Evolutionary conservation across 2,888 invertebrate species (phyloP).

Genomic region (Deilephila elpenor): DNA sequence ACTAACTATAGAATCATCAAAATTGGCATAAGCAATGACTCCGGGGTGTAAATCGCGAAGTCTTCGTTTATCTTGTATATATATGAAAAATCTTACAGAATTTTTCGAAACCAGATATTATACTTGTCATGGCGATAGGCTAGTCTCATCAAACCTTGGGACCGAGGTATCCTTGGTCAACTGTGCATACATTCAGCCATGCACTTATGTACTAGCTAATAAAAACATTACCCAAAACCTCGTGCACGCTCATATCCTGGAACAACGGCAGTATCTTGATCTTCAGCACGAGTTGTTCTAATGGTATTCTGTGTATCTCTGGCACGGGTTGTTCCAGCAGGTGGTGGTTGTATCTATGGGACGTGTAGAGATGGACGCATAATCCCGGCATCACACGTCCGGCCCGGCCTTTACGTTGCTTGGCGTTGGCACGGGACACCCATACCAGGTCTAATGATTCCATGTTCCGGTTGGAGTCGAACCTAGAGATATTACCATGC

Average conservation of each 20-base stretch:
- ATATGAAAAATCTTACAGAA: too few relatives aligned
- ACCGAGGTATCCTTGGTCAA: too few relatives aligned
- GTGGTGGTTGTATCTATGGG: constrained; percentile 87
- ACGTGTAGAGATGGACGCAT: constrained; percentile 94
- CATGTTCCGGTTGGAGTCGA: constrained; percentile 93
- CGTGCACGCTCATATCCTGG: constrained; percentile 77
- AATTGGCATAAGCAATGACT: too few relatives aligned
- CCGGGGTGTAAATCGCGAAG: too few relatives aligned
- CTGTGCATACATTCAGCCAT: too few relatives aligned
- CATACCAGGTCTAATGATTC: constrained; percentile 94
- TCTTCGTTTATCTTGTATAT: too few relatives aligned
- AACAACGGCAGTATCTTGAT: constrained; percentile 88
- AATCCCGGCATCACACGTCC: constrained; percentile 96
- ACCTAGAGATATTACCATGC: constrained; percentile 69
- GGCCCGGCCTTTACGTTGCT: constrained; percentile 95
- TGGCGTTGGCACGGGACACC: constrained; percentile 95
- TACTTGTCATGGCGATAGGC: too few relatives aligned
- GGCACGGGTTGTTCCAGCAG: constrained; percentile 91
- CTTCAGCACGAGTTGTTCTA: constrained; percentile 92
- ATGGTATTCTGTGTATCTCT: constrained; percentile 94
- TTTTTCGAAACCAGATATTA: too few relatives aligned
- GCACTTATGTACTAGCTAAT: background rate
- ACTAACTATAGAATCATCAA: too few relatives aligned
- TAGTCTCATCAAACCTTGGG: too few relatives aligned
- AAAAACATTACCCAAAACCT: constrained; percentile 75